Evolutionary conservation across 2,888 invertebrate species (phyloP), one percentile per base, ranked within the genome.

Genomic region (Salticus scenicus): DNA sequence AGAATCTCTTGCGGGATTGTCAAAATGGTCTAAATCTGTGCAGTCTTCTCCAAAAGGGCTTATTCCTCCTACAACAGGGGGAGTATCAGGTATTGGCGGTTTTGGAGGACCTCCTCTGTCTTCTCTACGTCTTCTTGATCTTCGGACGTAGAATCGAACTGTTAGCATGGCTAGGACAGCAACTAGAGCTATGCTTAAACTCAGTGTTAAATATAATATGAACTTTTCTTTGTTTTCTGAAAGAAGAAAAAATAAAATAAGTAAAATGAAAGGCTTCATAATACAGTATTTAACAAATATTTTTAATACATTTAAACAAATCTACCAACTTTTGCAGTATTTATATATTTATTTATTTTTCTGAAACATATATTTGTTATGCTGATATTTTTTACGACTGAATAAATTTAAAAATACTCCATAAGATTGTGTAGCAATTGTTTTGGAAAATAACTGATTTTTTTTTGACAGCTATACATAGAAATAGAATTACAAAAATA

Each of bases 41-140:
- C 96, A 95, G 91, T 96, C 96, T 92, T 96, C 96, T 89, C 94
- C 94, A 92, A 96, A 96, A 82, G 95, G 95, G 90, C 95, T 95
- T 71, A 79, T 80, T n/a, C 86, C 86, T 5, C 85, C 80, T 10
- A 47, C 42, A 1, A 37, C 24, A 2, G 77, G 67, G 17, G 95
- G 95, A 82, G 95, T 92, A 66, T 95, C 95, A 87, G 95, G 95
- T 27, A 69, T 63, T 87, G 90, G 89, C 20, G 89, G 89, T 66
- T 89, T 89, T 2, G 75, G 17, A n/a, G 57, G 37, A 2, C 37
- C 51, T 24, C 31, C 33, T 24, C 64, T 69, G 0, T 71, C 71
- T 5, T 67, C 67, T 2, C 74, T 37, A 2, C 42, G 24, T 27
- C 75, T 57, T 70, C 83, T 72, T 1, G 79, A 41, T n/a, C 88